These are phyloP conservation scores for Platanista minor DNA, from an alignment of 2,113 vertebrate genomes.

Conservation along the genomic window DNA sequence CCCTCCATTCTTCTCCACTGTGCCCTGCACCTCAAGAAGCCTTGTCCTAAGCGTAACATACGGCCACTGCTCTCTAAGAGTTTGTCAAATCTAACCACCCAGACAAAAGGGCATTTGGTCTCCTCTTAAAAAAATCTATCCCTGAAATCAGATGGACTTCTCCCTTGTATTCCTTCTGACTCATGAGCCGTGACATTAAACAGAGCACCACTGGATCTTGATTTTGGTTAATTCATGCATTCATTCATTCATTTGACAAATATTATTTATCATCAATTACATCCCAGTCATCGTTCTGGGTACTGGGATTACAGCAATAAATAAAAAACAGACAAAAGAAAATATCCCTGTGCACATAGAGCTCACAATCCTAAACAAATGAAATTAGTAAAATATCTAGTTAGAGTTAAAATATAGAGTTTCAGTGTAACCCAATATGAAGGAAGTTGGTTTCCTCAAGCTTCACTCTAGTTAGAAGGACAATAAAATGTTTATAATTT, in stretches of 20 bases:
- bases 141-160: neutral
- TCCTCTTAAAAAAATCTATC: neutral
- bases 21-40: neutral
- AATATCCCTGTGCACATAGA: neutral
- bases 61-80: neutral
- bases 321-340: neutral
- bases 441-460: neutral
- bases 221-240: neutral
- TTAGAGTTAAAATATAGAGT: neutral
- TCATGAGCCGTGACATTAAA: neutral
- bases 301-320: neutral
- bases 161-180: neutral
- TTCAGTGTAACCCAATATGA: neutral
- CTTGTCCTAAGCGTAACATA: neutral
- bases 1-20: neutral
- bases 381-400: conserved; percentile 4
- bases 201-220: neutral
- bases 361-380: neutral
- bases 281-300: neutral
- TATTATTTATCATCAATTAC: neutral
- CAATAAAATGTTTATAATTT: neutral
- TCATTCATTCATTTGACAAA: neutral
- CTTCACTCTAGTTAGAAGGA: neutral
- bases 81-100: conserved; percentile 25
- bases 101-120: neutral